phyloP scores from a whole-genome alignment of 2,888 invertebrate species.

The Caenorhabditis becei region DNA sequence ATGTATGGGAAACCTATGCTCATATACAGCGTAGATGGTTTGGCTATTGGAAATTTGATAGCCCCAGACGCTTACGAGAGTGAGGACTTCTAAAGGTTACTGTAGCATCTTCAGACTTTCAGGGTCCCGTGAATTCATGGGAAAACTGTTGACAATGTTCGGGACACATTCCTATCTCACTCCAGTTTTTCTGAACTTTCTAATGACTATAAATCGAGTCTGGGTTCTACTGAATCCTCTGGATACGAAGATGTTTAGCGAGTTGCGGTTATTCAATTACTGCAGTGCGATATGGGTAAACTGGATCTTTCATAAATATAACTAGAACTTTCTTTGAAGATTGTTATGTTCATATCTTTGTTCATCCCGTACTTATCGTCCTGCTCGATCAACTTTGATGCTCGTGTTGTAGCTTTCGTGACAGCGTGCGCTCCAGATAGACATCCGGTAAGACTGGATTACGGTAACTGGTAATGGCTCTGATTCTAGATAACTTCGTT shows the following conservation, averaged over 20 bases:
- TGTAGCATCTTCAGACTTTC: background rate
- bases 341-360: background rate
- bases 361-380: conserved; percentile 18
- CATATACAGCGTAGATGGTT: background rate
- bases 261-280: background rate
- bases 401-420: conserved; percentile 1
- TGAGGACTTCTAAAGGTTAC: background rate
- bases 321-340: background rate
- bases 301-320: background rate
- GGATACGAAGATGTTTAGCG: background rate
- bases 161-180: background rate
- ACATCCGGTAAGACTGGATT: conserved; percentile 20
- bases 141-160: background rate
- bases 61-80: background rate
- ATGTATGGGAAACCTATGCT: background rate
- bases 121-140: background rate
- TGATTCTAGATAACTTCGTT: background rate
- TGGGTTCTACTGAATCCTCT: too few relatives aligned
- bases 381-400: background rate
- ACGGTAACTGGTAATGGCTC: too few relatives aligned
- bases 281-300: background rate
- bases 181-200: too few relatives aligned
- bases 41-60: background rate
- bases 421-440: conserved; percentile 30
- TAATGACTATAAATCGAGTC: too few relatives aligned